Evolutionary conservation across 2,113 vertebrate genomes (phyloP), one percentile per base, ranked within the genome.

Genomic region (Ranitomeya variabilis): DNA sequence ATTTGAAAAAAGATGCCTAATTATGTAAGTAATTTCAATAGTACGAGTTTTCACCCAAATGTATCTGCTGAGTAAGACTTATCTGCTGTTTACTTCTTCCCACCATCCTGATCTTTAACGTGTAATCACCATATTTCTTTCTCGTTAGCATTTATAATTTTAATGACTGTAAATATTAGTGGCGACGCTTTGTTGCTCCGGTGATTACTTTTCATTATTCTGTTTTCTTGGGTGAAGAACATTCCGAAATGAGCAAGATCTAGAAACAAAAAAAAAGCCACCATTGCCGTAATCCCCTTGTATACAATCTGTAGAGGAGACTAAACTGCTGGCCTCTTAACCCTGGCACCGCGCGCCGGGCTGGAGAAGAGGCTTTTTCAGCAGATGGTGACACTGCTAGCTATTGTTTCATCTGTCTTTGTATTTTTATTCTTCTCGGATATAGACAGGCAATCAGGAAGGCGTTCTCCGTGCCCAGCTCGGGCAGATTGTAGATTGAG

Each of bases 361-460:
- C 26, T 18, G 7, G 31, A 45, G 21, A 51, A 4, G 37, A 67
- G 31, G 67, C 45, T 60, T 74, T 86, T 23, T 80, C n/a, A 31
- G 60, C 59, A 80, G 51, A 80, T 59, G 26, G 26, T 45, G 15
- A 81, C 23, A 69, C 52, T 11, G 37, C 59, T 45, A 67, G 18
- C n/a, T 59, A 59, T 31, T 71, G 16, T 81, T 81, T 87, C 64
- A 81, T 87, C 77, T 59, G 23, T 80, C 78, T 81, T 67, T 76
- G 18, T 76, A 76, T 78, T 73, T 81, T 87, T 73, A 81, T 81
- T 81, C 23, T 57, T 14, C 59, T 45, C 59, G 14, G 54, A 54
- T 26, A 66, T 23, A 80, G 86, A 79, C 18, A 66, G 54, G 78
- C 86, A 87, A 71, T 71, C 86, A 26, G 62, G 51, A 87, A 23